Base-by-base conservation (phyloP, 2,113 vertebrate genomes). In the Passer domesticus region DNA sequence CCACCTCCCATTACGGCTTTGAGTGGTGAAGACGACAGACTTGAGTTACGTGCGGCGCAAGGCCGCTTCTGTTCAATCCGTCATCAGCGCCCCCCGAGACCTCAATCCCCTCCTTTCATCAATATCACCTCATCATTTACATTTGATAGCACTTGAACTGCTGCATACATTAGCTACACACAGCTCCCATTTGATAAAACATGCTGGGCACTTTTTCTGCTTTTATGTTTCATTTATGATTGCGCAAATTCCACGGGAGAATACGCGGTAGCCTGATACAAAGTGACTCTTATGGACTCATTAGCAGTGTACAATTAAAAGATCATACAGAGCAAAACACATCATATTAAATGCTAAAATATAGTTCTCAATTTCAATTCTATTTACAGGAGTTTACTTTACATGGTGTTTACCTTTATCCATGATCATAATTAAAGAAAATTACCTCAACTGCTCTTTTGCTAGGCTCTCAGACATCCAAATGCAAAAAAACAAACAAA, bases 21-120 rank as follows among this genome's bases (percentile, higher is more conserved):
- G 99, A 99, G 99, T 55, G 79, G 96, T 99, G 99, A 99, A 98
- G 98, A 97, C 88, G 98, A 99, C 98, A 99, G 98, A 98, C 98
- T 97, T 96, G 98, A 98, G 98, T 96, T 97, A 94, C 96, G 98
- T 95, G 98, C 92, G 92, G 97, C 76, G 98, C 96, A 63, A 97
- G 98, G 99, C 97, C 98, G 97, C 98, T 98, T 99, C 99, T 99
- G 99, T 99, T 99, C 99, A 99, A 99, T 99, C 99, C 99, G 98
- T 99, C 99, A 99, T 98, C 98, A 97, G 98, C 95, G 95, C 99
- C 99, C 98, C 98, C 92, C 73, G 99, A 99, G 99, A 99, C 99
- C 98, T 97, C 98, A 98, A 97, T 98, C 98, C 98, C 97, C 97
- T 97, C 98, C 98, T 98, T 98, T 99, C 98, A 99, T 98, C 98